phyloP scores from a whole-genome alignment of 1,140 invertebrate genomes.

The Ectropis grisescens region DNA sequence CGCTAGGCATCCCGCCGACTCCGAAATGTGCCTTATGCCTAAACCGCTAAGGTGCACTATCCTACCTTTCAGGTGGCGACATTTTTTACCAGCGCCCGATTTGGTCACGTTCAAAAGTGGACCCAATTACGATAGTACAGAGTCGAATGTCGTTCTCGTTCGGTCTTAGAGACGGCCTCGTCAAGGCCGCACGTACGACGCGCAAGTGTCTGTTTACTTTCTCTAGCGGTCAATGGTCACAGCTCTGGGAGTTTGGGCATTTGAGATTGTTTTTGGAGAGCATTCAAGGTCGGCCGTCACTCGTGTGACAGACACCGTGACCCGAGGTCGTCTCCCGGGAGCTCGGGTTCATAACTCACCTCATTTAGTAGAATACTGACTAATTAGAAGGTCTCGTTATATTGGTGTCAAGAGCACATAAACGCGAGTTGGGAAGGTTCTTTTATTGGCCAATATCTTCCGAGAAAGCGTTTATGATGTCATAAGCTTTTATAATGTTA shows the following conservation, averaged over 20 bases:
- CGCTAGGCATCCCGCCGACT: constrained; percentile 12
- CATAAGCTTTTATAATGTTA: too few relatives aligned
- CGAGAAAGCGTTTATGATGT: too few relatives aligned
- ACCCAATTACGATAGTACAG: constrained; percentile 18
- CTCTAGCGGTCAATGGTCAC: constrained; percentile 54
- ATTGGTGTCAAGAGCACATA: too few relatives aligned
- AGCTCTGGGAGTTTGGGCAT: constrained; percentile 21
- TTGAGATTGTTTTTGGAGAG: constrained; percentile 15
- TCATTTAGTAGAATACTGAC: too few relatives aligned
- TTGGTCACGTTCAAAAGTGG: constrained; percentile 16
- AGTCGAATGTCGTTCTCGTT: constrained; percentile 24
- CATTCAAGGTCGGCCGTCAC: constrained; percentile 19
- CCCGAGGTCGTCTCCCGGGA: too few relatives aligned
- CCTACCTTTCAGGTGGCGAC: constrained; percentile 7
- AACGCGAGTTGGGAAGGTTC: too few relatives aligned
- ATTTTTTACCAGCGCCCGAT: constrained; percentile 24
- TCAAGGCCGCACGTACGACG: constrained; percentile 39
- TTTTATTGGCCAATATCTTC: too few relatives aligned
- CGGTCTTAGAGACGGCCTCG: constrained; percentile 26
- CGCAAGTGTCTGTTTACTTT: constrained; percentile 42
- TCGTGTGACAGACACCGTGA: neutral
- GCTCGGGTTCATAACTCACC: too few relatives aligned
- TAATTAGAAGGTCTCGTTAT: too few relatives aligned
- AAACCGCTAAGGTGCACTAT: constrained; percentile 11
- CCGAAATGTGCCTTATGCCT: constrained; percentile 19